Evolutionary conservation across 2,113 vertebrate genomes (phyloP).

Genomic region (Oryzias javanicus): DNA sequence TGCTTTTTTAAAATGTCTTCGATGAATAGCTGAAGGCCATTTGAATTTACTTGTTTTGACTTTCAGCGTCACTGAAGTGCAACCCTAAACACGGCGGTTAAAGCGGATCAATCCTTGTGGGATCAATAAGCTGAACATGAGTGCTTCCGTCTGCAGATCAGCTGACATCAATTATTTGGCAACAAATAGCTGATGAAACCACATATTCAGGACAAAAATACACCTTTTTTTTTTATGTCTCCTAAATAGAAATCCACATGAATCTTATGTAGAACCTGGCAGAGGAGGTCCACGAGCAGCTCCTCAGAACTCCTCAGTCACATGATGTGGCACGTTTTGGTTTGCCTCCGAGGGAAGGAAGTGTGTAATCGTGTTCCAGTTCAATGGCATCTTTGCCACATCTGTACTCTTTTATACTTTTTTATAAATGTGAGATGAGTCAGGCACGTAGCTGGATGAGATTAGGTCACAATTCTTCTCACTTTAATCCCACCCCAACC

Average conservation of each 20-base stretch:
- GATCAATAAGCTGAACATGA: conserved; percentile 5
- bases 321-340: conserved; percentile 44
- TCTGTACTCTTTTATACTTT: neutral
- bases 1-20: no score
- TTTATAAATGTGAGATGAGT: neutral
- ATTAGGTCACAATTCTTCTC: no score
- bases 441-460: neutral
- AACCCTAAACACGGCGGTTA: no score
- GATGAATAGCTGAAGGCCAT: no score
- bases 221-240: accelerated
- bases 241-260: neutral
- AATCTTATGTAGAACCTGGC: neutral
- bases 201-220: neutral
- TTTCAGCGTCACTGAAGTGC: no score
- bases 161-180: neutral
- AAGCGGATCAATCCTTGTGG: conserved; percentile 19
- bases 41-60: no score
- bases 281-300: conserved; percentile 23
- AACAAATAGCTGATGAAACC: no score
- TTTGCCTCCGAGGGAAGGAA: conserved; percentile 17
- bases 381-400: neutral
- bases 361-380: conserved; percentile 1
- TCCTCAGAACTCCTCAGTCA: conserved; percentile 22
- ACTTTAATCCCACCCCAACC: no score
- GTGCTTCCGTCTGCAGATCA: neutral